These are phyloP conservation scores for Neodiprion virginianus DNA, from an alignment of 1,140 invertebrate species.

Conservation along the genomic window DNA sequence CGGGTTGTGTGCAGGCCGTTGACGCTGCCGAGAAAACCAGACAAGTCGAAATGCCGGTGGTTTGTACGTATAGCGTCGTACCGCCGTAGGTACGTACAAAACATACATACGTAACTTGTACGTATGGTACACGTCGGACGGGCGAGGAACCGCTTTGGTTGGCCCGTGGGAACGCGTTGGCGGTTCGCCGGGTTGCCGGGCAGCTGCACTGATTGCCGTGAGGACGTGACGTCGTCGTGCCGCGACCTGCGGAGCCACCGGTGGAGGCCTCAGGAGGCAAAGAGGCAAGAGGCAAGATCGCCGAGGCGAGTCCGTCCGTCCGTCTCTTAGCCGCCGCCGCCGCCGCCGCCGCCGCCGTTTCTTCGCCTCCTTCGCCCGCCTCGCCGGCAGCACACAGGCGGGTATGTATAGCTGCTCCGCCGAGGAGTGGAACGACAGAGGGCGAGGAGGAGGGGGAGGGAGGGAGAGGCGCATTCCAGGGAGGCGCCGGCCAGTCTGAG, in stretches of 20 bases:
- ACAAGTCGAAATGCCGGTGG: no score
- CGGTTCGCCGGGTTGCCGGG: conserved; percentile 34
- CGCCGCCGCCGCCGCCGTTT: conserved; percentile 12
- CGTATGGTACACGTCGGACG: no score
- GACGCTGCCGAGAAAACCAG: no score
- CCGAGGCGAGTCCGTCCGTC: not conserved
- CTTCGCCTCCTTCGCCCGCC: conserved; percentile 15
- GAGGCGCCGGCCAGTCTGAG: conserved; percentile 60
- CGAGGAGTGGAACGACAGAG: conserved; percentile 17
- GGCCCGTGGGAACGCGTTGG: conserved; percentile 60
- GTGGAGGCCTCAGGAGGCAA: conserved; percentile 8
- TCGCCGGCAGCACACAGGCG: conserved; percentile 22
- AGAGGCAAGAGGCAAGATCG: not conserved
- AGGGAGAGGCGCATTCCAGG: conserved; percentile 54
- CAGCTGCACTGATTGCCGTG: conserved; percentile 58
- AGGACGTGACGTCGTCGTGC: conserved; percentile 45
- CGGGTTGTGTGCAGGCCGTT: no score
- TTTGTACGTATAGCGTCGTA: no score
- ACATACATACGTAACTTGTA: no score
- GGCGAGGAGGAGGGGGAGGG: conserved; percentile 13
- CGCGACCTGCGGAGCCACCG: no score
- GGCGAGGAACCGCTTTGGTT: conserved; percentile 25
- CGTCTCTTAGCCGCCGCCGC: not conserved
- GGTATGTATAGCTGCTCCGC: conserved; percentile 27
- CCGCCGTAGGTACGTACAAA: no score